phyloP scores from a whole-genome alignment of 2,113 vertebrate genomes.

The Oxygymnocypris stewartii region DNA sequence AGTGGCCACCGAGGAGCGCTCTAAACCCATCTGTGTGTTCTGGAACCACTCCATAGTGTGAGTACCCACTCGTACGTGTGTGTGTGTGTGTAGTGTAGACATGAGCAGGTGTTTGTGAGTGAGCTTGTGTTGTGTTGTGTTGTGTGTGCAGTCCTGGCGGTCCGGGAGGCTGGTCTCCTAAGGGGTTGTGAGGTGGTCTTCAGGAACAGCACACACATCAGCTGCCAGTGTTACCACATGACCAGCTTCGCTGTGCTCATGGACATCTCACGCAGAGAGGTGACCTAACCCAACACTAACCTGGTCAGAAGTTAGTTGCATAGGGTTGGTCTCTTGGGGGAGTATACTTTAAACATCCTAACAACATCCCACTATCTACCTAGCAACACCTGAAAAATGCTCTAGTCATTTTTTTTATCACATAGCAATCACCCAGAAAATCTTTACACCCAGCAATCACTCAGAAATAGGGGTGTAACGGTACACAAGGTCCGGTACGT shows the following conservation, averaged over 20 bases:
- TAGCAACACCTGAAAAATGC: neutral
- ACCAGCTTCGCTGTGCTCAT: constrained; percentile 94
- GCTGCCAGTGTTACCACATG: constrained; percentile 95
- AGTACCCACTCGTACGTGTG: constrained; percentile 58
- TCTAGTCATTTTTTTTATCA: neutral
- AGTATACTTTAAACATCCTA: neutral
- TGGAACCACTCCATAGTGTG: constrained; percentile 94
- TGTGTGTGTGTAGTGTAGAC: neutral
- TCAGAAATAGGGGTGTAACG: too few species aligned
- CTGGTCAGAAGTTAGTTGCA: neutral
- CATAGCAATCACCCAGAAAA: neutral
- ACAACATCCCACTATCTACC: neutral
- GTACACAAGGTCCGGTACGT: too few species aligned
- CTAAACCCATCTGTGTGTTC: constrained; percentile 96
- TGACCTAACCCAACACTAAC: constrained; percentile 50
- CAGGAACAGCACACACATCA: constrained; percentile 90
- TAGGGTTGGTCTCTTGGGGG: neutral
- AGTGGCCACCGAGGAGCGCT: constrained; percentile 87
- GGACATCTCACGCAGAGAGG: constrained; percentile 92
- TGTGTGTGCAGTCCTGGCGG: constrained; percentile 51
- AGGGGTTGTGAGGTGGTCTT: constrained; percentile 90
- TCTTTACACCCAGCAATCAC: too few species aligned
- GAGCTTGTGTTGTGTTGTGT: constrained; percentile 20
- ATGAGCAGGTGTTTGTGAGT: neutral
- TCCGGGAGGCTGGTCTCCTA: constrained; percentile 86